Percentiles rank a stretch among this genome's conserved stretches.
Evolutionary conservation across 2,113 vertebrate species (phyloP).

Genomic region (Nannobrachium achirus): DNA sequence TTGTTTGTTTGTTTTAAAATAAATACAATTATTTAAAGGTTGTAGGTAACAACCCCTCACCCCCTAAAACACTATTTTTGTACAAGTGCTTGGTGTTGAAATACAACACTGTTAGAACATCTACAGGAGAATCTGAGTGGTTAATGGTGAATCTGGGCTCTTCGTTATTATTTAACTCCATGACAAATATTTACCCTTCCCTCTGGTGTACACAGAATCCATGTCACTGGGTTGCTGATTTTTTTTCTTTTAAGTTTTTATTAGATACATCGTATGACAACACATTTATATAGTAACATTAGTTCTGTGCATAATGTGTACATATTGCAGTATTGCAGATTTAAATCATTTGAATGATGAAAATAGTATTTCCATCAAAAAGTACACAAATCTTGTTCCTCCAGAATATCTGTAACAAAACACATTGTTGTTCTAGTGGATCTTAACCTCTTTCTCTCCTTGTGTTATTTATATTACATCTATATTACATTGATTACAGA

Average conservation of each 20-base stretch:
- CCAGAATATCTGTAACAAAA: neutral
- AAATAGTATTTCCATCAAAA: neutral
- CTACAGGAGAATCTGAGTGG: conserved; percentile 8
- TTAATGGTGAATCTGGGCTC: conserved; percentile 13
- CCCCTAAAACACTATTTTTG: neutral
- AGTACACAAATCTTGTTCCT: conserved; percentile 8
- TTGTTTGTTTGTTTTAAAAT: too few relatives aligned
- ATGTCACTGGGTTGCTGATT: conserved; percentile 18
- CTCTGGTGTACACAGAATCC: conserved; percentile 73
- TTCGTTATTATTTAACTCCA: conserved; percentile 86
- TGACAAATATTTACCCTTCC: conserved; percentile 88
- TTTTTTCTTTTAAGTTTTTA: conserved; percentile 12
- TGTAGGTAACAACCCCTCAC: neutral
- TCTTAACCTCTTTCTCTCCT: conserved; percentile 11
- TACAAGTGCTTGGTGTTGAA: neutral
- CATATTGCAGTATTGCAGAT: neutral
- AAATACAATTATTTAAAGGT: too few relatives aligned
- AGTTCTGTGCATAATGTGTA: neutral
- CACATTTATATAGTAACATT: neutral
- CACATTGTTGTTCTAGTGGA: neutral
- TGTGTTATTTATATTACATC: neutral
- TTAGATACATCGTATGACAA: neutral
- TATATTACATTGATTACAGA: conserved; percentile 1
- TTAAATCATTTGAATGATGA: conserved; percentile 1
- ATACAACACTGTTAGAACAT: conserved; percentile 8